Evolutionary conservation across 2,888 invertebrate species (phyloP).

Genomic region (Emmelina monodactyla): DNA sequence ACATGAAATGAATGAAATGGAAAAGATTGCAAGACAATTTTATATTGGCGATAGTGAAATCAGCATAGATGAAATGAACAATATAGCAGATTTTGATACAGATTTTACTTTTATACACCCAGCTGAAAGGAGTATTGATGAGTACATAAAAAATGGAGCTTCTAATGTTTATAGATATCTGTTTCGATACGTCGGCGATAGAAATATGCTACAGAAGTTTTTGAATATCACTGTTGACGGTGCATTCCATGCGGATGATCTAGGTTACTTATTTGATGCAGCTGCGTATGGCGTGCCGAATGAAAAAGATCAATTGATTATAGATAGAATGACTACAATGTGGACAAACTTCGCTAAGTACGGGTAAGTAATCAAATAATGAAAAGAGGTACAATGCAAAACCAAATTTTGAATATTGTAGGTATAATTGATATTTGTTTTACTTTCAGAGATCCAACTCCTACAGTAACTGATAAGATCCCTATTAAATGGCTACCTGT

Average conservation of each 20-base stretch:
- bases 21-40: conserved; percentile 22
- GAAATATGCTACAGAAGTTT: no score
- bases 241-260: conserved; percentile 33
- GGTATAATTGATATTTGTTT: no score
- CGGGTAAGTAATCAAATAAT: no score
- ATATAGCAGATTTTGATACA: conserved; percentile 26
- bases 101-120: conserved; percentile 31
- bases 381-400: no score
- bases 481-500: no score
- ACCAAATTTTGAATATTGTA: no score
- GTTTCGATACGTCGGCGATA: conserved; percentile 32
- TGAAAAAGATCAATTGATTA: conserved; percentile 25
- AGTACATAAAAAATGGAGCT: conserved; percentile 22
- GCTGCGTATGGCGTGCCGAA: conserved; percentile 10
- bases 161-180: conserved; percentile 30
- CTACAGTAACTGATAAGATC: no score
- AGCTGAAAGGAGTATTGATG: conserved; percentile 24
- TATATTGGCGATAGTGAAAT: conserved; percentile 30
- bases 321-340: conserved; percentile 33
- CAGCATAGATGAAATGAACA: conserved; percentile 16
- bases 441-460: no score
- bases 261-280: conserved; percentile 31
- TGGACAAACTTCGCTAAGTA: no score
- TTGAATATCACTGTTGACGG: no score
- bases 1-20: conserved; percentile 18